A percentile compares a stretch with the other conserved stretches of the same genome.
Evolutionary conservation across 2,888 invertebrate species (phyloP).

Genomic region (Phyto melanocephala): DNA sequence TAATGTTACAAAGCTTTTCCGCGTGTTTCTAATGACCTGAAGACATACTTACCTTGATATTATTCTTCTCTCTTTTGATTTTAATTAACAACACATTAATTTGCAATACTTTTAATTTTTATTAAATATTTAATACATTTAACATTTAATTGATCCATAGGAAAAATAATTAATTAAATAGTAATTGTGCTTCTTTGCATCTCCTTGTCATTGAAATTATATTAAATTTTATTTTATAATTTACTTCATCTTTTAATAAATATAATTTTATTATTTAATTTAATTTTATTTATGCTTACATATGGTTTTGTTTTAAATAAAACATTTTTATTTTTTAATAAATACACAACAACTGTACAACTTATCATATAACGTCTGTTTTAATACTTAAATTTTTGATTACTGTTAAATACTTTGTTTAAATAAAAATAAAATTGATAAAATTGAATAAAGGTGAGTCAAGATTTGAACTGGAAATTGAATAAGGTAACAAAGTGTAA

Average conservation of each 20-base stretch:
- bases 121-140: constrained; percentile 46
- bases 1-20: no score
- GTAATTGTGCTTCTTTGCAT: not conserved
- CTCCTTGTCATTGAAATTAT: not conserved
- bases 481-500: not conserved
- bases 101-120: constrained; percentile 18
- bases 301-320: not conserved
- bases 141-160: constrained; percentile 53
- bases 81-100: not conserved
- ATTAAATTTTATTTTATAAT: not conserved
- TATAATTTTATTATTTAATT: not conserved
- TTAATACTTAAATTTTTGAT: not conserved
- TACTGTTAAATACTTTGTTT: not conserved
- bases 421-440: not conserved
- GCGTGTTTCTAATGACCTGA: no score
- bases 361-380: constrained; percentile 19
- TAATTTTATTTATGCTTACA: not conserved
- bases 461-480: not conserved
- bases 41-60: not conserved
- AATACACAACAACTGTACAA: constrained; percentile 47
- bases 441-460: not conserved
- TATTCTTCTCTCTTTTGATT: not conserved
- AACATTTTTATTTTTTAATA: not conserved
- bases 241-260: not conserved
- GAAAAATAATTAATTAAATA: constrained; percentile 27